Evolutionary conservation across 2,797 vertebrate genomes (phyloP).

Genomic region (Pipistrellus pygmaeus): DNA sequence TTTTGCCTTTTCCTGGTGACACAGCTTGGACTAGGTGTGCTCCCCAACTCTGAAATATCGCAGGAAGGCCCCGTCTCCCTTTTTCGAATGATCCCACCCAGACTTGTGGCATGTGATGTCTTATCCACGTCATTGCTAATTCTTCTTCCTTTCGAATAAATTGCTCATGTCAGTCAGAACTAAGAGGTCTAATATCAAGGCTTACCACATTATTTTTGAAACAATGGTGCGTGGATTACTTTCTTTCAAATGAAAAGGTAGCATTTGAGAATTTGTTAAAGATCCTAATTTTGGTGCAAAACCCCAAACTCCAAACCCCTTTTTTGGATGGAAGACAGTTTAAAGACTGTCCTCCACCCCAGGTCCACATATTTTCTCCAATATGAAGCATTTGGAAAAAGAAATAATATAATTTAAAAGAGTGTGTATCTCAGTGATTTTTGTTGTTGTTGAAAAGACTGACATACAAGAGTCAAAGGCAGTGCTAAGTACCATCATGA

Average conservation of each 20-base stretch:
- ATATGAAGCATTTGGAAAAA: background rate
- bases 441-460: background rate
- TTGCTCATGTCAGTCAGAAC: slow-evolving; percentile 69
- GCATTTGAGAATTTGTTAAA: slow-evolving; percentile 70
- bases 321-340: slow-evolving; percentile 45
- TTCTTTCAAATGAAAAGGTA: slow-evolving; percentile 78
- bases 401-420: slow-evolving; percentile 46
- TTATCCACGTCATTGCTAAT: slow-evolving; percentile 7
- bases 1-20: background rate
- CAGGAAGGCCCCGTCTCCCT: background rate
- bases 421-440: background rate
- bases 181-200: slow-evolving; percentile 75
- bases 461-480: background rate
- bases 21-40: background rate
- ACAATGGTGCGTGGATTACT: slow-evolving; percentile 68
- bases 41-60: background rate
- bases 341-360: background rate
- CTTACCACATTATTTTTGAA: slow-evolving; percentile 58
- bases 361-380: slow-evolving; percentile 27
- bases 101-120: slow-evolving; percentile 62
- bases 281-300: slow-evolving; percentile 64
- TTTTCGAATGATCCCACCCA: background rate
- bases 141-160: slow-evolving; percentile 78
- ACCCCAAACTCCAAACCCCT: background rate
- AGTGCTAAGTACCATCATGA: background rate